Conservation (phyloP, 2,797 vertebrate genomes). For the Anguilla anguilla region DNA sequence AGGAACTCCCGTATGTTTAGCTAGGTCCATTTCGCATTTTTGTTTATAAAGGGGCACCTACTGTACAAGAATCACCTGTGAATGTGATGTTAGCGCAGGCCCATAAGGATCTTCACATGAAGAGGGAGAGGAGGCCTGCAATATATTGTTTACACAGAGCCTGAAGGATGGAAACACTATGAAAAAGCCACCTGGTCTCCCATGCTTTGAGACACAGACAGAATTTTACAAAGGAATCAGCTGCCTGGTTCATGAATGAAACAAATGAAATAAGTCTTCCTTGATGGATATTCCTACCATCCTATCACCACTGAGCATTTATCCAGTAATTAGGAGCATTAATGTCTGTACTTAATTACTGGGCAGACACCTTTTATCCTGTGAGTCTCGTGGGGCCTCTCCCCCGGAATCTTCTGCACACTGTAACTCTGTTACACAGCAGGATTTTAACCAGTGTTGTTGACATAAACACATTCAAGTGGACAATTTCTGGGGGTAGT, state of each 20-base stretch:
- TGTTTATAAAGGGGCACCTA: too few relatives aligned
- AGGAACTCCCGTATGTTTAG: neutral
- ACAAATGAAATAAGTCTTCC: neutral
- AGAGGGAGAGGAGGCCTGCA: constrained; percentile 62
- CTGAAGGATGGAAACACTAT: constrained; percentile 38
- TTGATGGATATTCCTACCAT: neutral
- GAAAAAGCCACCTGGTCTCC: constrained; percentile 41
- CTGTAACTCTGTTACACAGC: neutral
- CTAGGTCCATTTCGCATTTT: neutral
- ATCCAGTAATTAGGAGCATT: neutral
- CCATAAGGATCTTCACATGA: constrained; percentile 58
- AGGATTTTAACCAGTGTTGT: neutral
- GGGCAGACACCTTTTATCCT: neutral
- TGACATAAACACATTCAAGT: neutral
- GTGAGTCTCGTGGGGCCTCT: neutral
- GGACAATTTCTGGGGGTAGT: too few relatives aligned
- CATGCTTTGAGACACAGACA: neutral
- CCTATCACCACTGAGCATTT: constrained; percentile 36
- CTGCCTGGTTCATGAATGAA: neutral
- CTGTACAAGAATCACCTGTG: constrained; percentile 45
- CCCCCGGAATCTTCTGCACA: neutral
- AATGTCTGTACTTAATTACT: neutral
- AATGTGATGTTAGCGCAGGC: constrained; percentile 59
- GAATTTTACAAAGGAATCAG: neutral
- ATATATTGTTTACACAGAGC: constrained; percentile 66